These are phyloP conservation scores for Archips xylosteana DNA, from an alignment of 2,888 invertebrate species.

Conservation along the genomic window DNA sequence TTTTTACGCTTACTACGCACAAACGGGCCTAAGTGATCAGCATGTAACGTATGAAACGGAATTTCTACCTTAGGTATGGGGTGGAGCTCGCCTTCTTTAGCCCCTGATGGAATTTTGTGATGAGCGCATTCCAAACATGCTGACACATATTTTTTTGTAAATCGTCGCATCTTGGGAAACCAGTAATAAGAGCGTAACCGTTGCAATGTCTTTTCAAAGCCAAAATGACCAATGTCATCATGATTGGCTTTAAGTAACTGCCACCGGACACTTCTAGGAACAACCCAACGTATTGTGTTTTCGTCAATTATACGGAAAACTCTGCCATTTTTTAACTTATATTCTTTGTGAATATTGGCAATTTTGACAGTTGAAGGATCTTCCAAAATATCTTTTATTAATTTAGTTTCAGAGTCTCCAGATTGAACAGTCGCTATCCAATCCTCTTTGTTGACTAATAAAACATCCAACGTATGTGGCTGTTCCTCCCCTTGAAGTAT, in stretches of 20 bases:
- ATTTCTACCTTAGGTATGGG: conserved; percentile 6
- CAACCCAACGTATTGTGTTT: conserved; percentile 44
- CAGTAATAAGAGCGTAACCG: conserved; percentile 43
- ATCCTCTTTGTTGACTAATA: conserved; percentile 32
- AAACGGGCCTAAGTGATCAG: no score
- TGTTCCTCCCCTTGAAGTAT: conserved; percentile 11
- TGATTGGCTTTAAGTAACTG: conserved; percentile 47
- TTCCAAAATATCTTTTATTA: conserved; percentile 37
- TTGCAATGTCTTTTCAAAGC: conserved; percentile 22
- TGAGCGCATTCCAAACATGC: conserved; percentile 26
- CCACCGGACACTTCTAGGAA: conserved; percentile 48
- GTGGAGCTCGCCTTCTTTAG: background rate
- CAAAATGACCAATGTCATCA: conserved; percentile 50
- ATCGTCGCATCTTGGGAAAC: conserved; percentile 46
- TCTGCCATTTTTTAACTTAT: conserved; percentile 42
- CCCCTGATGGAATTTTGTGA: background rate
- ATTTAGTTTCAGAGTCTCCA: conserved; percentile 41
- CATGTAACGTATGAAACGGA: conserved; percentile 18
- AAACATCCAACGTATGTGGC: conserved; percentile 28
- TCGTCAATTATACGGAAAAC: conserved; percentile 43
- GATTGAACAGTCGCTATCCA: conserved; percentile 44
- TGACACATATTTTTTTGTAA: conserved; percentile 43
- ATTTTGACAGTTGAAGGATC: conserved; percentile 35
- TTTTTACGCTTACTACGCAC: conserved; percentile 22
- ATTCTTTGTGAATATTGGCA: conserved; percentile 35